Base-by-base conservation (phyloP, 2,797 vertebrate species). In the Orestias chungarensis region DNA sequence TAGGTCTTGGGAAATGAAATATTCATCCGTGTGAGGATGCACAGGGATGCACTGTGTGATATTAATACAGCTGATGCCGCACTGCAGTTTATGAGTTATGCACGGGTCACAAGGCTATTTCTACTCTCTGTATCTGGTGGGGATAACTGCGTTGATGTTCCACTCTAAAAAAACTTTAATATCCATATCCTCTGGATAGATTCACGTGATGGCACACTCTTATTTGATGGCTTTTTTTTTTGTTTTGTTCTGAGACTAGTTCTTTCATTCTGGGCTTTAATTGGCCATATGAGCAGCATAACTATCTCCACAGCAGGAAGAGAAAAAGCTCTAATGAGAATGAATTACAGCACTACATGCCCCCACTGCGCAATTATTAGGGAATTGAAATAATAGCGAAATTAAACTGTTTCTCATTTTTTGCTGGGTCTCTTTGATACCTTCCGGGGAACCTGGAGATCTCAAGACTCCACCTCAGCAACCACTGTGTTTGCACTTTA, bases 21-120 rank as follows among this genome's bases (percentile, higher is more conserved):
- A 90, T 93, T 89, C 78, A 92, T 88, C 81, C 64, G 70, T 82
- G 82, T 83, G 59, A 82, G 83, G 81, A 90, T 87, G 88, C 90
- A 74, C 61, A 78, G 84, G 76, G 75, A 82, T 71, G 78, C 35
- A 86, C 86, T 85, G 84, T 86, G 91, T 86, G 91, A 89, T 91
- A 90, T 88, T 90, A 90, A 91, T 84, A 87, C 82, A 85, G 82
- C 84, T 81, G 83, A 90, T 95, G 94, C 93, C 94, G 95, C 95
- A 95, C 86, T 95, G 95, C 94, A 95, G 94, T 93, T 94, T 93
- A 92, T 93, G 86, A 91, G 84, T 91, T 93, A 90, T 90, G 74
- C 90, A 87, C 76, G 75, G 90, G 88, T 90, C 85, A 91, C 76
- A 85, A 31, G 83, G 86, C 85, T 90, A 83, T 92, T 88, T 91